phyloP scores from a whole-genome alignment of 2,888 invertebrate species.

The Desoria tigrina region DNA sequence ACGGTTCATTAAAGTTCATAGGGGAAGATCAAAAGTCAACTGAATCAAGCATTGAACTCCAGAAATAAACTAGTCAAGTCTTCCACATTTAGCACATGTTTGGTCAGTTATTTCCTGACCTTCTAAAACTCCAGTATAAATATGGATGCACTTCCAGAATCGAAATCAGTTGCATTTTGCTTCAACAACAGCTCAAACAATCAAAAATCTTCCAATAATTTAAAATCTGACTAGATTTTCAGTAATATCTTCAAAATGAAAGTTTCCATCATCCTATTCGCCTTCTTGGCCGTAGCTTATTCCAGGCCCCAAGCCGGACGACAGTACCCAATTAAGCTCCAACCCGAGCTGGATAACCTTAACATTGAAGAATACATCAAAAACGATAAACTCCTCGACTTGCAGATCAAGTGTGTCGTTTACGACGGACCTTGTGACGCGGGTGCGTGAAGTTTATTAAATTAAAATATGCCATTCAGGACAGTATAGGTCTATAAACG shows the following conservation, averaged over 20 bases:
- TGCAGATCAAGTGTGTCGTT: slow-evolving; percentile 35
- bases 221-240: no score
- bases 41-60: no score
- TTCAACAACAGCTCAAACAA: no score
- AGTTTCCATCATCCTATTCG: slow-evolving; percentile 1
- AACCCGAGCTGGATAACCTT: slow-evolving; percentile 40
- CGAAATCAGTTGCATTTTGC: no score
- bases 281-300: background rate
- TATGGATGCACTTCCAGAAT: no score
- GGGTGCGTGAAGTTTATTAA: background rate
- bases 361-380: slow-evolving; percentile 39
- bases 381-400: slow-evolving; percentile 33
- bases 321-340: slow-evolving; percentile 35
- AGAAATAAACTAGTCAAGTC: no score
- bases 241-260: slow-evolving; percentile 7
- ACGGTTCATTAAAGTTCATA: no score
- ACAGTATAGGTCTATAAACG: background rate
- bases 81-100: no score
- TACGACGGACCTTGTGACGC: background rate
- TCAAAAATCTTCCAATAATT: no score
- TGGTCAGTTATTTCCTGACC: no score
- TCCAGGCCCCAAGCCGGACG: slow-evolving; percentile 15
- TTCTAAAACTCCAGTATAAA: no score
- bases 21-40: no score
- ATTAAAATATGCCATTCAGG: background rate